A percentile compares a stretch with the other conserved stretches of the same genome.
These are phyloP conservation scores for Calephelis nemesis DNA, from an alignment of 1,140 invertebrate species.

Conservation along the genomic window DNA sequence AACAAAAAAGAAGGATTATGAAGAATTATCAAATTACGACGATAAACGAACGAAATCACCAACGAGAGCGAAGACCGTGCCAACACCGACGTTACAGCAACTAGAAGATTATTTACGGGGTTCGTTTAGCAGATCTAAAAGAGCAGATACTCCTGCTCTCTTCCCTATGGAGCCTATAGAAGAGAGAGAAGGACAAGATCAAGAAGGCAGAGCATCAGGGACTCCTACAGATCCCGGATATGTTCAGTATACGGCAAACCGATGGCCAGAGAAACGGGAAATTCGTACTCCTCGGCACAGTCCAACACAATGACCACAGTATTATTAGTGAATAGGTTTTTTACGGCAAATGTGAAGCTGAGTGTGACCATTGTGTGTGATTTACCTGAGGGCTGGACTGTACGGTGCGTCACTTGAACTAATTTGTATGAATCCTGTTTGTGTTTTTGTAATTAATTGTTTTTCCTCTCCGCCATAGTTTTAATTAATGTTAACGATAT, in stretches of 20 bases:
- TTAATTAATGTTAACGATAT: not conserved
- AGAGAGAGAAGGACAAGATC: conserved; percentile 59
- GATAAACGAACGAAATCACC: conserved; percentile 57
- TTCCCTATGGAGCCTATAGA: conserved; percentile 74
- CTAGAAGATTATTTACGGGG: conserved; percentile 68
- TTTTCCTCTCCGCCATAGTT: conserved; percentile 4
- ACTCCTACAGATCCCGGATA: conserved; percentile 84
- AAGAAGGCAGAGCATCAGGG: conserved; percentile 72
- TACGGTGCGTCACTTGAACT: conserved; percentile 9
- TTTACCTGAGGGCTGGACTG: not conserved
- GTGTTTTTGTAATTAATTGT: not conserved
- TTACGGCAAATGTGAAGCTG: not conserved
- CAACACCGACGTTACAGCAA: conserved; percentile 70
- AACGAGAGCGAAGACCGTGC: conserved; percentile 55
- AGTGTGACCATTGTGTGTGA: not conserved
- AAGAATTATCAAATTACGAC: conserved; percentile 57
- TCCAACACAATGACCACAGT: conserved; percentile 71
- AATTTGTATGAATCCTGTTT: conserved; percentile 9
- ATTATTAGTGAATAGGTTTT: conserved; percentile 12
- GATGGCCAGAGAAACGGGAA: conserved; percentile 81
- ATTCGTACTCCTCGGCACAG: conserved; percentile 81
- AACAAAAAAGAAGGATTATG: conserved; percentile 53
- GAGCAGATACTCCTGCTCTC: conserved; percentile 71
- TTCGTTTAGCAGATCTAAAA: conserved; percentile 46
- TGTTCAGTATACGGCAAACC: conserved; percentile 83